Conservation (phyloP, 2,113 vertebrate species). For the Petrocephalus zakoni region DNA sequence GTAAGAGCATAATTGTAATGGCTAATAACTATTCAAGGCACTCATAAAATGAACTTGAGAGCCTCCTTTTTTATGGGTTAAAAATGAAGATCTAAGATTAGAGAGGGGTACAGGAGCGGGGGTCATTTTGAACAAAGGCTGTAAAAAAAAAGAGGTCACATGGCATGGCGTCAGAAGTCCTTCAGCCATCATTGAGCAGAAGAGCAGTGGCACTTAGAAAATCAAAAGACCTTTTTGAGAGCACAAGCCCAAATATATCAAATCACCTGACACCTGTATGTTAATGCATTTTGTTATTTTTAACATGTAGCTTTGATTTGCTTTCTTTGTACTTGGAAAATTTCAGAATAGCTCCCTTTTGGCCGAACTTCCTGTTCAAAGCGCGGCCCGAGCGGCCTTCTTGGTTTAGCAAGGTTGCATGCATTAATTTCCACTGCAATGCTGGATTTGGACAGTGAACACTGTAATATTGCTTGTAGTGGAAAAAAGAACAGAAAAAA, state of each 20-base stretch:
- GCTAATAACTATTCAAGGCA: constrained; percentile 58
- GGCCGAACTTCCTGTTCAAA: constrained; percentile 43
- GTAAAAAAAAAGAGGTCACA: constrained; percentile 50
- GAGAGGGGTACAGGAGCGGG: constrained; percentile 53
- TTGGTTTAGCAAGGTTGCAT: neutral
- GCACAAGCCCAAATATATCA: constrained; percentile 64
- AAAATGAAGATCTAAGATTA: constrained; percentile 50
- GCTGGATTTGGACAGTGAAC: neutral
- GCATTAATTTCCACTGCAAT: neutral
- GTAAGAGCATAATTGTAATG: constrained; percentile 57
- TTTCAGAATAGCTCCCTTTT: constrained; percentile 13
- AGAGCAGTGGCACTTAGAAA: constrained; percentile 50
- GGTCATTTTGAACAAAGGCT: constrained; percentile 58
- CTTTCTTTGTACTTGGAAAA: constrained; percentile 49
- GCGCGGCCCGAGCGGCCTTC: neutral
- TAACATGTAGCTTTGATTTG: constrained; percentile 46
- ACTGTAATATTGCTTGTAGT: neutral
- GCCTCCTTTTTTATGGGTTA: constrained; percentile 57
- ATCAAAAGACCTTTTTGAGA: constrained; percentile 50
- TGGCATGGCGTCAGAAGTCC: constrained; percentile 61
- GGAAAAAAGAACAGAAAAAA: neutral
- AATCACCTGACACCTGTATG: constrained; percentile 59
- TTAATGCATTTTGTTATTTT: constrained; percentile 56
- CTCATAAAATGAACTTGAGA: constrained; percentile 62
- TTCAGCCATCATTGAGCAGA: constrained; percentile 41